Base-by-base conservation (phyloP, 2,113 vertebrate species). In the Poeciliopsis prolifica region DNA sequence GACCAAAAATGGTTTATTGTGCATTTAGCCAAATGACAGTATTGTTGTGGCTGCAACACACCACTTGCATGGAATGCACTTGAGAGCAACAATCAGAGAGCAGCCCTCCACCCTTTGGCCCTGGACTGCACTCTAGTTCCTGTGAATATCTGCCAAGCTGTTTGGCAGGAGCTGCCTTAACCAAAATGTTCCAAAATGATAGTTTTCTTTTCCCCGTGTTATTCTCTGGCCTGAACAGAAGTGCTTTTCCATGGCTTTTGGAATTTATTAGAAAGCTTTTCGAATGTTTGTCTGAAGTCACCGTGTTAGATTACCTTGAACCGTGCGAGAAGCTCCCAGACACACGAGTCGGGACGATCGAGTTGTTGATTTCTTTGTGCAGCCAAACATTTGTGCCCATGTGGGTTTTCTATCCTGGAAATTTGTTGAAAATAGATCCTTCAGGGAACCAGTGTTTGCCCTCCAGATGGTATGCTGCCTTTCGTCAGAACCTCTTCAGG, bases 111-210 rank as follows among this genome's bases (percentile, higher is more conserved):
- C 61, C 62, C 33, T 73, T 68, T 70, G 60, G 44, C 71, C 44
- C 62, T n/a, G 22, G 37, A 42, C 64, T 48, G 65, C 31, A 31
- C 48, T 61, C 67, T 33, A 67, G 65, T 37, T 30, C 73, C n/a
- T 30, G 74, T 70, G 72, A 79, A 51, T 70, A n/a, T 10, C 67
- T 68, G 70, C 80, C 74, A 83, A 75, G 28, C 73, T 13, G 35
- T 80, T 63, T 74, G 70, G 54, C 73, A 67, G 72, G 62, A 70
- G 28, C 22, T 65, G 1, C 66, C 0, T 5, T 31, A 17, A 64
- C 68, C 65, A 72, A 58, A 86, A 60, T 44, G 58, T 51, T 65
- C 73, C 26, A 64, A 61, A 26, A 61, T 37, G 69, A 61, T 0
- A 8, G 24, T 51, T 77, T 75, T 40, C 22, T 42, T n/a, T 72